A percentile compares a stretch with the other conserved stretches of the same genome.
These are phyloP conservation scores for Tragelaphus imberbis DNA, from an alignment of 2,113 vertebrate species.

Conservation along the genomic window DNA sequence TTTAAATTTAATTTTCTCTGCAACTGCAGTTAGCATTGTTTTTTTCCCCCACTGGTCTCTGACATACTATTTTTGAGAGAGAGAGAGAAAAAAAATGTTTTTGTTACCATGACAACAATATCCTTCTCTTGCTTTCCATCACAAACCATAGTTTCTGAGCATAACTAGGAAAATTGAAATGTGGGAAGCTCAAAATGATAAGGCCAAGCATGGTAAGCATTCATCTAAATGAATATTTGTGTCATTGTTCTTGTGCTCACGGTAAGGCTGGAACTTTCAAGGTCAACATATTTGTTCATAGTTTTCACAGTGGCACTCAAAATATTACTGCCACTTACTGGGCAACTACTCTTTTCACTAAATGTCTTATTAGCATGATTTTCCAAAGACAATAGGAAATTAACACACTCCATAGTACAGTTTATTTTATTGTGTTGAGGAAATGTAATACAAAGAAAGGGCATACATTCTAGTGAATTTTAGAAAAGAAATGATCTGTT, in stretches of 20 bases:
- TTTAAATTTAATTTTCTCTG: conserved; percentile 67
- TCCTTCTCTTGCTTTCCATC: conserved; percentile 70
- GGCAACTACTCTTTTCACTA: conserved; percentile 40
- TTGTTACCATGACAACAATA: conserved; percentile 81
- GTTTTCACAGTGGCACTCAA: conserved; percentile 44
- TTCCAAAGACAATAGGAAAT: conserved; percentile 53
- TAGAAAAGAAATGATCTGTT: not conserved
- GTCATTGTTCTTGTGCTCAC: conserved; percentile 59
- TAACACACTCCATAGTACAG: conserved; percentile 49
- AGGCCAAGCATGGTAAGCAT: conserved; percentile 74
- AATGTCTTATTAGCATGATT: conserved; percentile 66
- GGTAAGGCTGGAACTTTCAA: conserved; percentile 70
- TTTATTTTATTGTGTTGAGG: conserved; percentile 43
- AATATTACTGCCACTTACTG: conserved; percentile 57
- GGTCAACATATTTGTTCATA: conserved; percentile 73
- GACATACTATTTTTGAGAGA: conserved; percentile 76
- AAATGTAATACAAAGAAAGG: conserved; percentile 27
- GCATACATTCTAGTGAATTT: conserved; percentile 6
- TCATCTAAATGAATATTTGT: conserved; percentile 77
- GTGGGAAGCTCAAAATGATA: conserved; percentile 73
- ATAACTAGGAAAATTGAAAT: conserved; percentile 78
- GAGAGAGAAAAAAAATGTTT: conserved; percentile 77
- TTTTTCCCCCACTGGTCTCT: conserved; percentile 54
- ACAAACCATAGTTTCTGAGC: conserved; percentile 73
- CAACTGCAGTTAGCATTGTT: conserved; percentile 62